A percentile compares a stretch with the other conserved stretches of the same genome.
Evolutionary conservation across 2,888 invertebrate species (phyloP).

Genomic region (Dryocosmus kuriphilus): DNA sequence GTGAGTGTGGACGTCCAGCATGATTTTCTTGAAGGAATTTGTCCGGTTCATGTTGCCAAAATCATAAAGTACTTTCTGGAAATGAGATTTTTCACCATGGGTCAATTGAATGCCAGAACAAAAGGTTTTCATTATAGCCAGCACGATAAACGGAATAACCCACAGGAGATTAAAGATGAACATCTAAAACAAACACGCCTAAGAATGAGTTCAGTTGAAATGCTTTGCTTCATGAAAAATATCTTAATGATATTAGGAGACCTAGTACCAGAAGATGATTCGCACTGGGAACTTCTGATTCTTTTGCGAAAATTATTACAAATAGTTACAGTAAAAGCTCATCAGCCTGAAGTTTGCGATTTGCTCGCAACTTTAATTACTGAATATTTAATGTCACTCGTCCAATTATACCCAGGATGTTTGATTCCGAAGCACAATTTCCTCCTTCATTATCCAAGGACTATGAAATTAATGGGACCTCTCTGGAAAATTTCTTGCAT

Average conservation of each 20-base stretch:
- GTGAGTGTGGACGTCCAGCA: neutral
- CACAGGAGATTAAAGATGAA: constrained; percentile 45
- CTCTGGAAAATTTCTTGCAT: constrained; percentile 53
- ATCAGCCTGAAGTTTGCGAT: neutral
- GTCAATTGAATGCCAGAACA: constrained; percentile 49
- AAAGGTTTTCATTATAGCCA: constrained; percentile 54
- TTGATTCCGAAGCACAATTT: constrained; percentile 57
- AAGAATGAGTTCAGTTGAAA: constrained; percentile 58
- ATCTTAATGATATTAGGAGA: constrained; percentile 54
- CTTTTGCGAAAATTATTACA: neutral
- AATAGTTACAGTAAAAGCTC: neutral
- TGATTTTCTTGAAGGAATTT: constrained; percentile 44
- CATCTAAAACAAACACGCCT: constrained; percentile 48
- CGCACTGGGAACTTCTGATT: constrained; percentile 48
- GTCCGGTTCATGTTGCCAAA: constrained; percentile 52
- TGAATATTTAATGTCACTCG: neutral
- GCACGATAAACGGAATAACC: constrained; percentile 52
- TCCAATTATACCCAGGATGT: neutral
- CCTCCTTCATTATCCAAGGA: constrained; percentile 53
- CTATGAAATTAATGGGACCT: constrained; percentile 54
- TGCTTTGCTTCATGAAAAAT: constrained; percentile 51
- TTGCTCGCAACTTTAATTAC: neutral
- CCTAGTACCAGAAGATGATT: constrained; percentile 48
- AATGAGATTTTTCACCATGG: constrained; percentile 50
- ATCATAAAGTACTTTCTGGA: constrained; percentile 51